Percentiles rank a stretch among this genome's conserved stretches.
These are phyloP conservation scores for Drosophila atripex DNA, from an alignment of 2,888 invertebrate species.

Conservation along the genomic window DNA sequence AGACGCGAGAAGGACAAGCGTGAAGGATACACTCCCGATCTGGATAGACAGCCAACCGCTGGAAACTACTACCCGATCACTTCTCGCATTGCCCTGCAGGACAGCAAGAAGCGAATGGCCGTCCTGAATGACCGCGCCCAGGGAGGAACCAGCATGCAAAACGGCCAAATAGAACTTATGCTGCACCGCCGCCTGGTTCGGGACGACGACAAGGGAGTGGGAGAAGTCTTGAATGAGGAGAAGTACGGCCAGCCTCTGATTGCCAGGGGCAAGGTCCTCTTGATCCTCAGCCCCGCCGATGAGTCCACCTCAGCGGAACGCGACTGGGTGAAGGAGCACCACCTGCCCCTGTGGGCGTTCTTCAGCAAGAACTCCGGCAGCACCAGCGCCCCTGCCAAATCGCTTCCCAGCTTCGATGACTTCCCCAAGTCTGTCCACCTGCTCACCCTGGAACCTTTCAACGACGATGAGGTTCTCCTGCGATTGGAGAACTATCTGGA, in stretches of 20 bases:
- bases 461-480: conserved; percentile 86
- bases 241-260: conserved; percentile 88
- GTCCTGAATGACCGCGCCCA: conserved; percentile 90
- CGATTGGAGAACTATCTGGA: conserved; percentile 89
- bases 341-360: conserved; percentile 87
- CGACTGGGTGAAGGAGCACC: conserved; percentile 85
- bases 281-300: conserved; percentile 80
- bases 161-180: conserved; percentile 93
- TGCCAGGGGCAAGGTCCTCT: conserved; percentile 88
- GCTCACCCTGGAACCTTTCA: conserved; percentile 92
- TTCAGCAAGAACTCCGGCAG: conserved; percentile 84
- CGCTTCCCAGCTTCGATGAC: conserved; percentile 64
- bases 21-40: conserved; percentile 86
- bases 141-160: conserved; percentile 90
- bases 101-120: conserved; percentile 83
- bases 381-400: conserved; percentile 82
- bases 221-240: conserved; percentile 94
- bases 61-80: conserved; percentile 98
- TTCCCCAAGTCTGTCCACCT: conserved; percentile 90
- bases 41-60: conserved; percentile 87
- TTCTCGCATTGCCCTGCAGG: conserved; percentile 89
- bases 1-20: conserved; percentile 85
- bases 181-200: conserved; percentile 91
- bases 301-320: conserved; percentile 82
- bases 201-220: conserved; percentile 97